phyloP scores from a whole-genome alignment of 1,140 invertebrate species.

The Drosophila serrata region DNA sequence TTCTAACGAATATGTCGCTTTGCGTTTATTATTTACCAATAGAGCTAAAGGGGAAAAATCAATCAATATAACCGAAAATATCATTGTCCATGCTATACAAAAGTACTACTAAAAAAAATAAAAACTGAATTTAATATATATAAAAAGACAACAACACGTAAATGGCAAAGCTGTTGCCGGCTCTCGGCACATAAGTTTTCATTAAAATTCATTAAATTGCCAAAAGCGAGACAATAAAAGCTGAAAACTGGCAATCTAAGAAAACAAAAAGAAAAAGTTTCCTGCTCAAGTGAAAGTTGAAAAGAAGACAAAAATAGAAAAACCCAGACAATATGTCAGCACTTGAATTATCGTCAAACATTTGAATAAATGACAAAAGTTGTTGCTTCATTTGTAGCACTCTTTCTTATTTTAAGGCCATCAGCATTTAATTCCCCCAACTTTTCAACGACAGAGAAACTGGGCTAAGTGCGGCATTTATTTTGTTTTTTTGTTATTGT shows the following conservation, averaged over 20 bases:
- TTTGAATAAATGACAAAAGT: conserved; percentile 74
- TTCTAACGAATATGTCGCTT: conserved; percentile 31
- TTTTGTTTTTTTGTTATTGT: background rate
- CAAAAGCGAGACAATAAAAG: conserved; percentile 63
- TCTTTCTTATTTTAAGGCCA: conserved; percentile 21
- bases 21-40: background rate
- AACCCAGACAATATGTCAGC: conserved; percentile 71
- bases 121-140: background rate
- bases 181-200: conserved; percentile 63
- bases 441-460: conserved; percentile 1
- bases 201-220: conserved; percentile 81
- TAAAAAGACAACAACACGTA: background rate
- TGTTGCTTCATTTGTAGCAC: conserved; percentile 34
- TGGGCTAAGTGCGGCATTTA: conserved; percentile 15
- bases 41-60: too few species aligned
- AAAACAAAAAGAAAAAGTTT: conserved; percentile 46
- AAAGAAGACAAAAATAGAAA: background rate
- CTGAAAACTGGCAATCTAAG: conserved; percentile 21
- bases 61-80: too few species aligned
- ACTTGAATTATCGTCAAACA: conserved; percentile 73
- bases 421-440: conserved; percentile 22
- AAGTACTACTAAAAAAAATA: too few species aligned
- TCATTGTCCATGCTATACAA: too few species aligned
- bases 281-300: conserved; percentile 44
- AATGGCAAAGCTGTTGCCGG: conserved; percentile 19